phyloP scores from a whole-genome alignment of 2,113 vertebrate species.

The Petrocephalus zakoni region DNA sequence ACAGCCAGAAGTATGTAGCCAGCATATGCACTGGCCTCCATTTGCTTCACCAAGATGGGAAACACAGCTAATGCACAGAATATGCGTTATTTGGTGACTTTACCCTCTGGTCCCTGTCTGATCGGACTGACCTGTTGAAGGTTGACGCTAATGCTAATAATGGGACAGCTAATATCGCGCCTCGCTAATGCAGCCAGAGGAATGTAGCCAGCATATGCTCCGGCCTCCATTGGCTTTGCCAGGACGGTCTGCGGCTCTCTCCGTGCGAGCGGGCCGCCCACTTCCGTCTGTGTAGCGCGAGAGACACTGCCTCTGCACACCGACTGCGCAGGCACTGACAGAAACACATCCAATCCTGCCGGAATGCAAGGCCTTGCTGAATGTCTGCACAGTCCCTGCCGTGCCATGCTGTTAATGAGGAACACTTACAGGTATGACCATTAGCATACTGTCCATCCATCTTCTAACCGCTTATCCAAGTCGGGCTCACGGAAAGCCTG shows the following conservation, averaged over 20 bases:
- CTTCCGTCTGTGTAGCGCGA: not conserved
- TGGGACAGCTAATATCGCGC: slow-evolving; percentile 56
- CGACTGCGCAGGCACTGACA: not conserved
- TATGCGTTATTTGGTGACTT: no score
- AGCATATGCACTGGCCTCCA: slow-evolving; percentile 22
- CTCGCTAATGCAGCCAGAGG: slow-evolving; percentile 41
- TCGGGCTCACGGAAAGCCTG: not conserved
- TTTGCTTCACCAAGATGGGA: not conserved
- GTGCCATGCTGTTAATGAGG: not conserved
- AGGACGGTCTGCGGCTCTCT: slow-evolving; percentile 3
- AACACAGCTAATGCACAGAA: not conserved
- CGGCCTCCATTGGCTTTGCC: slow-evolving; percentile 17
- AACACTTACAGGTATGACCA: not conserved
- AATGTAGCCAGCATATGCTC: slow-evolving; percentile 25
- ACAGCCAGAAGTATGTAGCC: slow-evolving; percentile 29
- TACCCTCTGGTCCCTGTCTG: not conserved
- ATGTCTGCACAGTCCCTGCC: not conserved
- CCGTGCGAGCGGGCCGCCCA: not conserved
- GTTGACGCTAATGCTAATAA: slow-evolving; percentile 46
- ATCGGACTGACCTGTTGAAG: slow-evolving; percentile 9
- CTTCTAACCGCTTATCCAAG: not conserved
- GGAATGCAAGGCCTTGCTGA: not conserved
- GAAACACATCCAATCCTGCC: not conserved
- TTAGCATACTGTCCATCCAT: not conserved
- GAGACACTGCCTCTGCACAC: not conserved